Conservation (phyloP, 1,140 invertebrate genomes). For the Dermatophagoides farinae region DNA sequence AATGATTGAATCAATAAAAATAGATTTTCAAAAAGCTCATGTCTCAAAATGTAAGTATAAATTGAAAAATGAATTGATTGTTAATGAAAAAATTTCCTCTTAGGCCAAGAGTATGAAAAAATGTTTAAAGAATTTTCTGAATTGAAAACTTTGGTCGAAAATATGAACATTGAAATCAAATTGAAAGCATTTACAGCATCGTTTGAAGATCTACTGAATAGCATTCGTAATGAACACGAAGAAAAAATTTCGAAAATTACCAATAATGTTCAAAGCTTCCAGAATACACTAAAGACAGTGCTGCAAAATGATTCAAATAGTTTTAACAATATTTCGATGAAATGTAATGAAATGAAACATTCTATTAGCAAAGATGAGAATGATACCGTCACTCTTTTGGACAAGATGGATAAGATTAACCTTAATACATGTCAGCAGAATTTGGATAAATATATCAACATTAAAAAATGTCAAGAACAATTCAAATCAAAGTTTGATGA, state of each 20-base stretch:
- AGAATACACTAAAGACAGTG: neutral
- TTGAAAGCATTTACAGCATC: neutral
- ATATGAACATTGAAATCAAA: neutral
- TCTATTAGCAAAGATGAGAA: neutral
- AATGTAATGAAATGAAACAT: neutral
- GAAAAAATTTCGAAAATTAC: neutral
- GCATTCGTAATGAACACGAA: neutral
- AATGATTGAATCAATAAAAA: neutral
- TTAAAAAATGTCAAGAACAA: neutral
- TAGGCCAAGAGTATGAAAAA: neutral
- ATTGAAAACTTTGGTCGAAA: neutral
- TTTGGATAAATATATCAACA: neutral
- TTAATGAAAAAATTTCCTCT: neutral
- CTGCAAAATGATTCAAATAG: neutral
- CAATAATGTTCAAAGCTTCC: neutral
- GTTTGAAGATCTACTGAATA: neutral
- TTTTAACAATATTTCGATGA: neutral
- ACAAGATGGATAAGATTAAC: neutral
- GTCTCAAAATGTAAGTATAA: neutral
- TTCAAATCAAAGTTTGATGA: neutral
- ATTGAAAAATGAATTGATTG: neutral
- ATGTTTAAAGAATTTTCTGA: neutral
- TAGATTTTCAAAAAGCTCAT: neutral
- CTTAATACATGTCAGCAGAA: neutral
- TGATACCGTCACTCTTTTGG: neutral